Conservation (phyloP, 2,888 invertebrate species). For the Mechanitis mazaeus region DNA sequence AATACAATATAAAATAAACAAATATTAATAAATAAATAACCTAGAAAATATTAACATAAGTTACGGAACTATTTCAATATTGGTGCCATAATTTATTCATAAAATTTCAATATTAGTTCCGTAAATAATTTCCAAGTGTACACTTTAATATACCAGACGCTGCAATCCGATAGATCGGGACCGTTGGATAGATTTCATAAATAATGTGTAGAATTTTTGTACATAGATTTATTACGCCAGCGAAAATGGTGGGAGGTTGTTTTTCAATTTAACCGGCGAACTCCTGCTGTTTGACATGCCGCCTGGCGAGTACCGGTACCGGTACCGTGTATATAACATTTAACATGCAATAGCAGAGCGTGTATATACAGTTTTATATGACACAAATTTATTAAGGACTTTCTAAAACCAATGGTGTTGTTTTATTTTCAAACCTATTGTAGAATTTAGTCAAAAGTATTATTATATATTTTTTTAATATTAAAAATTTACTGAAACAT, state of each 20-base stretch:
- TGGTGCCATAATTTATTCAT: no score
- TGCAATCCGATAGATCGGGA: constrained; percentile 54
- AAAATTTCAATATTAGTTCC: neutral
- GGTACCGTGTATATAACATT: constrained; percentile 24
- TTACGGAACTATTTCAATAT: no score
- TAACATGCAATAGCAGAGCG: neutral
- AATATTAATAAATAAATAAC: no score
- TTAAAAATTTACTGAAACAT: no score
- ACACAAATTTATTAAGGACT: neutral
- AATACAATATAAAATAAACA: no score
- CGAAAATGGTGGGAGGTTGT: constrained; percentile 77
- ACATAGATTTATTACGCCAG: constrained; percentile 77
- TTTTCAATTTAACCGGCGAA: constrained; percentile 75
- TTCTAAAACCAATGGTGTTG: neutral
- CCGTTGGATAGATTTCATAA: constrained; percentile 72
- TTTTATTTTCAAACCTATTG: neutral
- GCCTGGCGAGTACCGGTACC: constrained; percentile 49
- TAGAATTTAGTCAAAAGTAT: neutral
- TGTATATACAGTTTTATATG: neutral
- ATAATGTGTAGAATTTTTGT: constrained; percentile 76
- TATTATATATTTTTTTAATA: no score
- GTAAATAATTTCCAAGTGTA: constrained; percentile 13
- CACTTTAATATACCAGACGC: constrained; percentile 39
- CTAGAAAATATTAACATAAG: no score
- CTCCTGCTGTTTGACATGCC: constrained; percentile 72